Evolutionary conservation across 2,113 vertebrate species (phyloP).

Genomic region (Ahaetulla prasina): DNA sequence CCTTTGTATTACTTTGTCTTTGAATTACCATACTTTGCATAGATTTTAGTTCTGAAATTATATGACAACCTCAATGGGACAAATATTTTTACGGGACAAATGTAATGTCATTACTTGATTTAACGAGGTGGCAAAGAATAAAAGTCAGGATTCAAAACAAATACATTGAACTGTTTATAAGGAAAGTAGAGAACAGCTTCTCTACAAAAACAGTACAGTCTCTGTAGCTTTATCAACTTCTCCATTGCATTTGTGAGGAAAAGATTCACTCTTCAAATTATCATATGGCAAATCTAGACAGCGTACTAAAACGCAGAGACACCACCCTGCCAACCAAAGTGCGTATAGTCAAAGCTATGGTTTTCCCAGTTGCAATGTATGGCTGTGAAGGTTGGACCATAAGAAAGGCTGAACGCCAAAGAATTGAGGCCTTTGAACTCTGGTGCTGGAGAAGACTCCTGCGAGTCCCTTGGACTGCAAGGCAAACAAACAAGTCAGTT

Average conservation of each 20-base stretch:
- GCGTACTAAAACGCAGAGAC: too few species aligned
- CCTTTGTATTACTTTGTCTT: neutral
- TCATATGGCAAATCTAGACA: too few species aligned
- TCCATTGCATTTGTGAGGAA: neutral
- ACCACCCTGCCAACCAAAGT: too few species aligned
- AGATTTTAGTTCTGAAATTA: neutral
- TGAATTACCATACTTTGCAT: neutral
- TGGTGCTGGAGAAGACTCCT: too few species aligned
- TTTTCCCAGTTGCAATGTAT: too few species aligned
- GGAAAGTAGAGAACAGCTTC: too few species aligned
- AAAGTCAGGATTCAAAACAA: neutral
- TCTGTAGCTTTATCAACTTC: neutral
- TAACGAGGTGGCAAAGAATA: neutral
- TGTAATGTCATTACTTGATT: neutral
- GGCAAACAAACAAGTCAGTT: too few species aligned
- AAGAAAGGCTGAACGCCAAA: too few species aligned
- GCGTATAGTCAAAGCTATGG: too few species aligned
- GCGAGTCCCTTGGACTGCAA: too few species aligned
- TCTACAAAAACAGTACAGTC: neutral
- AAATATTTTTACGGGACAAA: neutral
- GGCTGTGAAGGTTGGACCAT: too few species aligned
- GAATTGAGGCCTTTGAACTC: too few species aligned
- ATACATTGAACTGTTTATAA: neutral
- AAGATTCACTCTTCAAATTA: neutral
- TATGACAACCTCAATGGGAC: neutral